Base-by-base conservation (phyloP, 2,113 vertebrate species). In the Coptodon rendalli region DNA sequence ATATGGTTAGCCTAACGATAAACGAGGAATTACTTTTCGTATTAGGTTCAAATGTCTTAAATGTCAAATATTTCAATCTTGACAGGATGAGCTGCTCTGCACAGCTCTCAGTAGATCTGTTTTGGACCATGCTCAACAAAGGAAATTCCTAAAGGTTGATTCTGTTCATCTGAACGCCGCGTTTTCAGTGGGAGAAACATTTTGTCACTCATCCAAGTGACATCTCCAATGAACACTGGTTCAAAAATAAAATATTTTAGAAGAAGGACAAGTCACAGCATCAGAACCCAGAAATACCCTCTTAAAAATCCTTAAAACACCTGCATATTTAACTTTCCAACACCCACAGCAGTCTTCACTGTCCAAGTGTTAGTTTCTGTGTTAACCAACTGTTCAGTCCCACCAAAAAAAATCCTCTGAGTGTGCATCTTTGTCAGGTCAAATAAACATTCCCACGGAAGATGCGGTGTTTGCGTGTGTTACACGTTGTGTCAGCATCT, bases 361-460 rank as follows among this genome's bases (percentile, higher is more conserved):
- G 36, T 19, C 45, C 54, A 17, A 80, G 81, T 80, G 81, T 88
- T 27, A 27, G 63, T 80, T 89, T 87, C 86, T 81, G 78, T 89
- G 54, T 86, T 43, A 34, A 63, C 16, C 22, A 34, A 89, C 31
- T 86, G 81, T 86, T 71, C 24, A 4, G 34, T 82, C 59, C 63
- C 63, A 22, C 8, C 73, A 81, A 54, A 45, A 73, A 40, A n/a
- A 50, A 31, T 54, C 56, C 54, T 82, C 31, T n/a, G 61, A 86
- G 81, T 86, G 59, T 36, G 87, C 91, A 80, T 89, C 88, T 91
- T 84, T 92, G 92, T 92, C 84, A 73, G 82, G 81, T 89, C 91
- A 91, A 87, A 92, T 87, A 86, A 94, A 91, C 86, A 86, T 94
- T 93, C 93, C 89, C 92, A 93, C 56, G 43, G 80, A 88, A 5